Evolutionary conservation across 2,888 invertebrate species (phyloP).

Genomic region (Allygus modestus): DNA sequence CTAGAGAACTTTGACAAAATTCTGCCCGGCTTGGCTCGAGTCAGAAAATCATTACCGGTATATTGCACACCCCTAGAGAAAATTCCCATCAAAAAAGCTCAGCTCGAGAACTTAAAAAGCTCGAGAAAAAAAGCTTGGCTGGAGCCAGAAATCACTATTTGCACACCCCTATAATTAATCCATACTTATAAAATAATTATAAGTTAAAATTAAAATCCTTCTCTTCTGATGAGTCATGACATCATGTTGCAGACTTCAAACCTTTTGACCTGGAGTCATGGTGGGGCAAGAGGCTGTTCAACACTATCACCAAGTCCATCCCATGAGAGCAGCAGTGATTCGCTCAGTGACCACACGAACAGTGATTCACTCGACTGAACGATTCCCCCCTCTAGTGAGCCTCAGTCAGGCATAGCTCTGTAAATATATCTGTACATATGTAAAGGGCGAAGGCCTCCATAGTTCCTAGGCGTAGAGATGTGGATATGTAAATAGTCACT

Average conservation of each 20-base stretch:
- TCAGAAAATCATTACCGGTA: no score
- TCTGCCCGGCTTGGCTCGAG: no score
- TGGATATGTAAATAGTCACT: slow-evolving; percentile 22
- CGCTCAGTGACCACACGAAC: not conserved
- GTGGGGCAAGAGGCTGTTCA: slow-evolving; percentile 92
- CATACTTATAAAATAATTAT: no score
- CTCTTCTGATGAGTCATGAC: no score
- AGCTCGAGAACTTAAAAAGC: no score
- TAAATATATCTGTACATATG: slow-evolving; percentile 43
- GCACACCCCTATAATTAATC: no score
- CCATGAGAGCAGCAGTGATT: slow-evolving; percentile 62
- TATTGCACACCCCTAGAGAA: no score
- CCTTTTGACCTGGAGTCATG: slow-evolving; percentile 94
- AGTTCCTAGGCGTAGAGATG: slow-evolving; percentile 39
- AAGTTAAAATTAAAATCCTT: no score
- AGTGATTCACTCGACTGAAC: not conserved
- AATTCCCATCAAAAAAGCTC: no score
- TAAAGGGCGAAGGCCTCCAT: slow-evolving; percentile 14
- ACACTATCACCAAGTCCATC: slow-evolving; percentile 88
- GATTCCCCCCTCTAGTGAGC: slow-evolving; percentile 26
- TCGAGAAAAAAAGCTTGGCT: no score
- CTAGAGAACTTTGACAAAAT: no score
- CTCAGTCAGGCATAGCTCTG: slow-evolving; percentile 4
- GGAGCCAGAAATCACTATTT: no score
- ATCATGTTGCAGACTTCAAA: slow-evolving; percentile 85